Base-by-base conservation (phyloP, 2,797 vertebrate species). In the Denticeps clupeoides region DNA sequence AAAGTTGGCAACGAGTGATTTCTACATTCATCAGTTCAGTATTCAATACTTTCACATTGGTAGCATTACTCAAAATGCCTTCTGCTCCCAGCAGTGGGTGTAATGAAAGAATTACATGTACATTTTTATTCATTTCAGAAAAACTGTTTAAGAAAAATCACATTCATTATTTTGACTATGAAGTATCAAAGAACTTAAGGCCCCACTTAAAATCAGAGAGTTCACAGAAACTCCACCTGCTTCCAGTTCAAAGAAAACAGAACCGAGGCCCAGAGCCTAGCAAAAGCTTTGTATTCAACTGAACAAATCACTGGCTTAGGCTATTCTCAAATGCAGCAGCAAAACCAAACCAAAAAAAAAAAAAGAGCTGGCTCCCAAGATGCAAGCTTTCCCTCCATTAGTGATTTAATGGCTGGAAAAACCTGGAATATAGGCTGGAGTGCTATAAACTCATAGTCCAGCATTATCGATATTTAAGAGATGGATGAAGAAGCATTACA, bases 21-120 rank as follows among this genome's bases (percentile, higher is more conserved):
- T 58, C 53, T 60, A 64, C 60, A 60, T 61, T 71, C 44, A 64
- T 49, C 8, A n/a, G 47, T 55, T 57, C 40, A 49, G 28, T n/a
- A 25, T 18, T 43, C 10, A 10, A 47, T 27, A 15, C 5, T 25
- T 57, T 56, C 51, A 47, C 33, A 57, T 47, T 42, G 40, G 56
- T 31, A 53, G 38, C 28, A 51, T 52, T 12, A 49, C 41, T 19
- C 27, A 51, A 28, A 43, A 37, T 45, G 32, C 29, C 26, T 25
- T 26, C 10, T 13, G 51, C 16, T 64, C 29, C 50, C 28, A 29
- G 53, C 53, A 53, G 15, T 26, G 10, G 41, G 31, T 31, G 13
- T 15, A 25, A 46, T 28, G 41, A 40, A 58, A 40, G 27, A 59
- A 62, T 42, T 45, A 49, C 43, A 57, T n/a, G n/a, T n/a, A n/a